A percentile compares a stretch with the other conserved stretches of the same genome.
Evolutionary conservation across 2,888 invertebrate genomes (phyloP).

Genomic region (Harpalus rufipes): DNA sequence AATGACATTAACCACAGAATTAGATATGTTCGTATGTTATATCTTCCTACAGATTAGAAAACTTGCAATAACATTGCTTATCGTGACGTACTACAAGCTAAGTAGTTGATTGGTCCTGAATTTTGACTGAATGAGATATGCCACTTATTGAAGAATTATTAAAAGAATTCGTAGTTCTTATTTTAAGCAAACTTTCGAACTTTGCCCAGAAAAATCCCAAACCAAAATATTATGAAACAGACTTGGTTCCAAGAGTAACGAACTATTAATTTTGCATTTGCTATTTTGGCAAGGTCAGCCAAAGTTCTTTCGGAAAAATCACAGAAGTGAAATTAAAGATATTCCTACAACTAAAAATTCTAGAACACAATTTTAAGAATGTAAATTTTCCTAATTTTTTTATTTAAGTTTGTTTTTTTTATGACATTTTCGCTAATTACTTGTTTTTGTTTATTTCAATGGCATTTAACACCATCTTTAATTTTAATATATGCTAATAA

Average conservation of each 20-base stretch:
- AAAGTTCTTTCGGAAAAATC: slow-evolving; percentile 19
- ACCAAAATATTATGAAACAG: slow-evolving; percentile 17
- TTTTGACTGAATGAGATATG: too few relatives aligned
- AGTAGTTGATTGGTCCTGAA: too few relatives aligned
- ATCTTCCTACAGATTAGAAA: too few relatives aligned
- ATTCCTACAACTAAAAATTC: not conserved
- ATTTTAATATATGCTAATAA: not conserved
- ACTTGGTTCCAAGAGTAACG: slow-evolving; percentile 28
- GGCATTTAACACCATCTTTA: not conserved
- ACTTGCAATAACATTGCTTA: too few relatives aligned
- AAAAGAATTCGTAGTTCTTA: not conserved
- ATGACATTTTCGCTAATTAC: not conserved
- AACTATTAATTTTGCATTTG: slow-evolving; percentile 34
- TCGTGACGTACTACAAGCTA: too few relatives aligned
- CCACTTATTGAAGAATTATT: too few relatives aligned
- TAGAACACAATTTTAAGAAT: not conserved
- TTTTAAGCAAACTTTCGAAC: slow-evolving; percentile 5
- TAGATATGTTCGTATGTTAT: too few relatives aligned
- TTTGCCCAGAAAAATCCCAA: not conserved
- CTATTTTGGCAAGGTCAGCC: slow-evolving; percentile 1
- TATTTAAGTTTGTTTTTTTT: not conserved
- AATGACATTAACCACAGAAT: too few relatives aligned
- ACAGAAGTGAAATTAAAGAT: not conserved
- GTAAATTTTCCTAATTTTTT: not conserved
- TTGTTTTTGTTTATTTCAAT: slow-evolving; percentile 12